Percentiles rank a stretch among this genome's conserved stretches.
Conservation (phyloP, 2,113 vertebrate genomes). For the Uropsilus gracilis region DNA sequence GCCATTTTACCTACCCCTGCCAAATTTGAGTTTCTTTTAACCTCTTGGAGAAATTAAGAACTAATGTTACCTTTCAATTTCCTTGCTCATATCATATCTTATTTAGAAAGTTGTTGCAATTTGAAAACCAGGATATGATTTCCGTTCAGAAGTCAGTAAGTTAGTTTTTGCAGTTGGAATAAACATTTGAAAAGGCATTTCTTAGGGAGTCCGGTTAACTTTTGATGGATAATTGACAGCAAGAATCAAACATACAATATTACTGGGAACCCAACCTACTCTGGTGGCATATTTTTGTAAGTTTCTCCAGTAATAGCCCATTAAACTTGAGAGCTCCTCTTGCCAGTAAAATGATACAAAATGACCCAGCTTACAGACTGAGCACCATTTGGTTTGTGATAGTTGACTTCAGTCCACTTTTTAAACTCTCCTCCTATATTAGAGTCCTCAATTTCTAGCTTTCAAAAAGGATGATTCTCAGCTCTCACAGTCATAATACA, state of each 20-base stretch:
- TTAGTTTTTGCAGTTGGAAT: background rate
- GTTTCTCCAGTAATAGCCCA: background rate
- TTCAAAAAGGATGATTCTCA: constrained; percentile 38
- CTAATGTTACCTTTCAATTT: background rate
- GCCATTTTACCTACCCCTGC: background rate
- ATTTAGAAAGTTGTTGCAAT: background rate
- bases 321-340: background rate
- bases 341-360: background rate
- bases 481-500: constrained; percentile 52
- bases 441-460: constrained; percentile 25
- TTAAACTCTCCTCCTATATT: background rate
- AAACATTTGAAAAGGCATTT: background rate
- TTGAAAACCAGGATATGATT: background rate
- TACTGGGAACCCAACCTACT: background rate
- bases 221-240: background rate
- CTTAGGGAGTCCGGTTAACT: background rate
- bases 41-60: constrained; percentile 32
- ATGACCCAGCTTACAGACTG: background rate
- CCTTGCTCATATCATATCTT: background rate
- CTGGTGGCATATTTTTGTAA: background rate
- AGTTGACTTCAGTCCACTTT: background rate
- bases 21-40: background rate
- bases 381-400: background rate
- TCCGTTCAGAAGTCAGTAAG: background rate
- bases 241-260: background rate